Evolutionary conservation across 1,140 invertebrate genomes (phyloP), one percentile per base, ranked within the genome.

Genomic region (Heliconius melpomene): DNA sequence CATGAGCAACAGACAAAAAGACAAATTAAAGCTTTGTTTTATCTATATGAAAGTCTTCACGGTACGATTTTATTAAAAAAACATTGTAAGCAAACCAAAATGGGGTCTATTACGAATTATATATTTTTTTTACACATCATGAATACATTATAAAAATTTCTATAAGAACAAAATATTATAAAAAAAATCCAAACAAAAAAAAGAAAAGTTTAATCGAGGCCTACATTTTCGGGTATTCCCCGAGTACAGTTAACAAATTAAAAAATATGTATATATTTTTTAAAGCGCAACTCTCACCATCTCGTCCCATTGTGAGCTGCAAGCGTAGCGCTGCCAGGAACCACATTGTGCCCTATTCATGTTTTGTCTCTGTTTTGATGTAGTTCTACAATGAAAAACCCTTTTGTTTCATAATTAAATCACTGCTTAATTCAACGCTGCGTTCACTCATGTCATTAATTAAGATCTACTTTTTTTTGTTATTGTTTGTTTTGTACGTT

Each of bases 281-380:
- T 26, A 52, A 66, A 66, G 60, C 23, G 23, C 60, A 66, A 29
- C 60, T 66, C 60, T 66, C 5, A 66, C 60, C 60, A 66, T 66
- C 26, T 66, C 60, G 60, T 66, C 60, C 26, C 60, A 66, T 66
- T 66, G 60, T 66, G 60, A 16, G 9, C 1, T 26, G 60, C 23
- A 66, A 66, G 60, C 60, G 60, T 3, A 29, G 23, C 60, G 60
- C 60, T 66, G 60, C 60, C 60, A 29, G 23, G 23, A 29, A 66
- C 60, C 60, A 66, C 60, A 66, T 66, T 66, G 60, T 66, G 26
- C 60, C 60, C 23, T 66, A 66, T 66, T 66, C 60, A 66, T 66
- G 60, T 66, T 66, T 66, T 66, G 60, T 66, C 60, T 66, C 60
- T 66, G 60, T 66, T 66, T 66, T 66, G 60, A 29, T 66, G 26